Evolutionary conservation across 2,113 vertebrate genomes (phyloP).

Genomic region (Alces alces): DNA sequence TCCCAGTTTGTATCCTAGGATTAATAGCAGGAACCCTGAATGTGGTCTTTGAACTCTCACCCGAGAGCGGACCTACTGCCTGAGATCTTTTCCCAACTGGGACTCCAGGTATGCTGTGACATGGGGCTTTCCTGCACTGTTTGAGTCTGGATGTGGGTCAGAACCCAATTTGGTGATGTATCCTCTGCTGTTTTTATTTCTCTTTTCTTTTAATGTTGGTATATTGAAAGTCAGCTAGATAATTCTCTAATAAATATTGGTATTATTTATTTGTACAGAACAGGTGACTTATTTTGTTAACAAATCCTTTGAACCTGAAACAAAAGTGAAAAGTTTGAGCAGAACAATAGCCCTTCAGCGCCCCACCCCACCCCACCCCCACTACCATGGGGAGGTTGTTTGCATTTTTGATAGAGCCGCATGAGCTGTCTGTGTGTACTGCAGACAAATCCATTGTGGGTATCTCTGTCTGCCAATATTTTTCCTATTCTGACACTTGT

Average conservation of each 20-base stretch:
- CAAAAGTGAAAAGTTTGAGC: neutral
- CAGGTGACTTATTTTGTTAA: neutral
- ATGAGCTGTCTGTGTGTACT: neutral
- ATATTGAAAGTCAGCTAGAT: neutral
- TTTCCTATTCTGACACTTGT: neutral
- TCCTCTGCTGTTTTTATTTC: neutral
- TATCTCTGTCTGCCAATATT: neutral
- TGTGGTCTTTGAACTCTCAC: neutral
- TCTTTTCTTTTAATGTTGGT: neutral
- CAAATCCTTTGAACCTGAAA: neutral
- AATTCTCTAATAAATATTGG: neutral
- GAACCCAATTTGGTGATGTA: neutral
- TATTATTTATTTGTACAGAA: neutral
- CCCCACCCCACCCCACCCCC: too few relatives aligned
- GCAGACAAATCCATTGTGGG: neutral
- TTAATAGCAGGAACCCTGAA: neutral
- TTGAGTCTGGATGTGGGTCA: neutral
- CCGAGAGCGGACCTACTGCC: neutral
- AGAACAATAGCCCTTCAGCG: neutral
- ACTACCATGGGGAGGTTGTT: neutral
- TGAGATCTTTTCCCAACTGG: neutral
- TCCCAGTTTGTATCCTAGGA: neutral
- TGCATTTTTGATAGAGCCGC: neutral
- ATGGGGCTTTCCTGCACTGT: neutral
- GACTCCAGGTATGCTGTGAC: neutral